These are phyloP conservation scores for Malurus melanocephalus DNA, from an alignment of 2,113 vertebrate species.

Conservation along the genomic window DNA sequence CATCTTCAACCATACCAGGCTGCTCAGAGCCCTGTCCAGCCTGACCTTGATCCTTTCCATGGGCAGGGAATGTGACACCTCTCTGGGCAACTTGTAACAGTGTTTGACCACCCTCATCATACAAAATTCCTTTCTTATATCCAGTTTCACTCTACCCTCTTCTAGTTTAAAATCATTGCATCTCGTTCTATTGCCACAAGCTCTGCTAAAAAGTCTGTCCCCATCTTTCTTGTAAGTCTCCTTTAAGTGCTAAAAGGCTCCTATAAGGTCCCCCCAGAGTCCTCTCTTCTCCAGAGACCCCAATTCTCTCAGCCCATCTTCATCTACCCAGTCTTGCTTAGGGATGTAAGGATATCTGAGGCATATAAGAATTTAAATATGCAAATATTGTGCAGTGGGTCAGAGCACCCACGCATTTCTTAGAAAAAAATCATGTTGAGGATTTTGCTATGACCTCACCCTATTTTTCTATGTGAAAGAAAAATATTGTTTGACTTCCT, in stretches of 20 bases:
- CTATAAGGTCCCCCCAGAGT: neutral
- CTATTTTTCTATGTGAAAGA: conserved; percentile 15
- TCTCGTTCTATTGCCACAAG: accelerated
- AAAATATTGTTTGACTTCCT: conserved; percentile 55
- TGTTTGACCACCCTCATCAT: neutral
- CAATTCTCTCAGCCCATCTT: neutral
- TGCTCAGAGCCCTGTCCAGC: neutral
- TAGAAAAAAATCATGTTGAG: neutral
- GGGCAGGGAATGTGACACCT: neutral
- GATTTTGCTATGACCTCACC: conserved; percentile 45
- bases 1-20: neutral
- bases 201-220: neutral
- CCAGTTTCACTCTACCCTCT: neutral
- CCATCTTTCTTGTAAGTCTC: neutral
- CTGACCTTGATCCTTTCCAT: neutral
- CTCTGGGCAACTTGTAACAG: neutral
- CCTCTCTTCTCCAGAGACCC: neutral
- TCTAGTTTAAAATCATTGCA: neutral
- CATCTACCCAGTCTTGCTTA: neutral
- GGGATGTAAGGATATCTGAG: neutral
- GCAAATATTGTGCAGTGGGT: neutral
- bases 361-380: neutral
- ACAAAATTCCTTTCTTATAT: neutral
- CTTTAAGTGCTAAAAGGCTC: neutral
- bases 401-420: neutral